Conservation (phyloP, 2,888 invertebrate genomes). For the Epirrhoe tristata region DNA sequence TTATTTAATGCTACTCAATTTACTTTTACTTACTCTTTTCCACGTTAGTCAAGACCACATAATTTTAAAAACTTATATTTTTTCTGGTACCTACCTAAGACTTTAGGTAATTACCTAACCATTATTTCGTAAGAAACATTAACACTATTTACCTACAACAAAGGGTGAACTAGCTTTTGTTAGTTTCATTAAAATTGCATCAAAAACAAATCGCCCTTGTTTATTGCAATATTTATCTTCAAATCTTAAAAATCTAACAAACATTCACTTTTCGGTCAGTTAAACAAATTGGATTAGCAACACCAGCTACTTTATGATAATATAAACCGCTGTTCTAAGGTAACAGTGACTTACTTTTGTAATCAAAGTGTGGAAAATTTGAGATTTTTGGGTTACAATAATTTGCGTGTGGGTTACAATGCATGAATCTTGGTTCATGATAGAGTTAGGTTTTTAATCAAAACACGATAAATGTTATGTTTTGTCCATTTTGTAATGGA, state of each 20-base stretch:
- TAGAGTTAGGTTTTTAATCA: neutral
- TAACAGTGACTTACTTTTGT: constrained; percentile 51
- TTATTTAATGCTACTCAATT: too few relatives aligned
- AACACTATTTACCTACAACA: too few relatives aligned
- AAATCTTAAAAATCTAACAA: constrained; percentile 22
- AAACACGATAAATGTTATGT: neutral
- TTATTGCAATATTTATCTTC: constrained; percentile 8
- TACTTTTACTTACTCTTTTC: too few relatives aligned
- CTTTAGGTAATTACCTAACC: too few relatives aligned
- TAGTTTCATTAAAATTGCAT: constrained; percentile 10
- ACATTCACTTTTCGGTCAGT: constrained; percentile 53
- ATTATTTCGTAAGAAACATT: too few relatives aligned
- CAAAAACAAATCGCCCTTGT: constrained; percentile 23
- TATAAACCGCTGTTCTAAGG: constrained; percentile 41
- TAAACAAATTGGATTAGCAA: constrained; percentile 48
- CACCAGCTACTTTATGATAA: constrained; percentile 53
- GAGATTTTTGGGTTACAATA: constrained; percentile 26
- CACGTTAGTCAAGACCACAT: too few relatives aligned
- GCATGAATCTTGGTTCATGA: neutral
- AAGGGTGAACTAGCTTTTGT: too few relatives aligned
- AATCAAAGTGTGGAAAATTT: constrained; percentile 38
- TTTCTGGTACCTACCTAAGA: too few relatives aligned
- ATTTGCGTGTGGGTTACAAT: constrained; percentile 6
- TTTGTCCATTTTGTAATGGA: neutral
- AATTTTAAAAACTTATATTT: too few relatives aligned